Percentiles rank a stretch among this genome's conserved stretches.
Conservation (phyloP, 2,113 vertebrate genomes). For the Pelecanus crispus region DNA sequence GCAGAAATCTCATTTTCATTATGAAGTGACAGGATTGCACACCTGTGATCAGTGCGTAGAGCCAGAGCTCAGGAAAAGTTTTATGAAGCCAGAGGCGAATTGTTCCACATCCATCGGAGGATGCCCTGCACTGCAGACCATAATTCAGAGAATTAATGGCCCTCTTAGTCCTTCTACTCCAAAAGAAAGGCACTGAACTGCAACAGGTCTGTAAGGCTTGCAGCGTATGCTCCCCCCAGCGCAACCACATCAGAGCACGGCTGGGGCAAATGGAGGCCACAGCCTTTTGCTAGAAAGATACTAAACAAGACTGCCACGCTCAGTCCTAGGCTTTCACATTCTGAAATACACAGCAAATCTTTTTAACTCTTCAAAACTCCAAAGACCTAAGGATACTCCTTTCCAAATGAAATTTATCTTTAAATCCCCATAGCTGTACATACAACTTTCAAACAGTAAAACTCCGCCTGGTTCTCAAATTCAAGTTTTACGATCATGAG, state of each 20-base stretch:
- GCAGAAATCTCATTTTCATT: background rate
- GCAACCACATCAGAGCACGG: fast-evolving
- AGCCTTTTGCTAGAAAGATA: background rate
- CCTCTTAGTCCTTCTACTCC: background rate
- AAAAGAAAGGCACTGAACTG: background rate
- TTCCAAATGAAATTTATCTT: background rate
- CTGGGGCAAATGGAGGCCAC: background rate
- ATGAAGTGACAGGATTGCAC: background rate
- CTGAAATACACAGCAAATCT: background rate
- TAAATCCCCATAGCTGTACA: background rate
- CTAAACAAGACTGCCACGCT: fast-evolving
- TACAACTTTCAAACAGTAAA: background rate
- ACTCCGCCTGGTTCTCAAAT: background rate
- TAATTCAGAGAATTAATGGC: background rate
- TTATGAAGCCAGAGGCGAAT: background rate
- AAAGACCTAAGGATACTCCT: background rate
- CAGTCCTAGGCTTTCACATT: background rate
- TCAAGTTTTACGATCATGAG: background rate
- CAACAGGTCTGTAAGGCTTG: background rate
- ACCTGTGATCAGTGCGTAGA: background rate
- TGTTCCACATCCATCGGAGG: background rate
- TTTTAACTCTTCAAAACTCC: background rate
- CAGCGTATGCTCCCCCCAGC: background rate
- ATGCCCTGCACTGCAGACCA: background rate
- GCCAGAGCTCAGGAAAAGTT: background rate